Evolutionary conservation across 2,797 vertebrate genomes (phyloP).

Genomic region (Xenentodon cancila): DNA sequence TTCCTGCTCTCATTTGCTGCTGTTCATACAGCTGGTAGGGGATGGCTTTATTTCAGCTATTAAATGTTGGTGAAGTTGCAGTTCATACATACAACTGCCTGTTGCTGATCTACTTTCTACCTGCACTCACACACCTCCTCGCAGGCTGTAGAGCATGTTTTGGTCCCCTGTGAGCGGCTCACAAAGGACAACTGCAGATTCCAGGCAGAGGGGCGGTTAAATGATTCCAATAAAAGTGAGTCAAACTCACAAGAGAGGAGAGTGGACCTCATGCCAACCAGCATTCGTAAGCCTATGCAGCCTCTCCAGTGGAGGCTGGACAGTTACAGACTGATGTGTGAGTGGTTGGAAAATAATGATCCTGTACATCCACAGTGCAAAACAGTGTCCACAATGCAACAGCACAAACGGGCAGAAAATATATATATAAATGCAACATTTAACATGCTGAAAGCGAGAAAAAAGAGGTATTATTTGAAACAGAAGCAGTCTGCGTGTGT

Average conservation of each 20-base stretch:
- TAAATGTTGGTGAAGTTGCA: background rate
- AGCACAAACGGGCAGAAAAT: background rate
- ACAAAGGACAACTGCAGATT: slow-evolving; percentile 64
- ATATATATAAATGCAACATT: background rate
- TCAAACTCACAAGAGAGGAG: slow-evolving; percentile 33
- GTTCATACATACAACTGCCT: too few species aligned
- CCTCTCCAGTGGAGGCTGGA: slow-evolving; percentile 2
- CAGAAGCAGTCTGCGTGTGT: too few species aligned
- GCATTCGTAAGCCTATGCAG: slow-evolving; percentile 16
- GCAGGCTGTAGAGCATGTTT: slow-evolving; percentile 69
- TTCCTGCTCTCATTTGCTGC: background rate
- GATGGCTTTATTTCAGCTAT: slow-evolving; percentile 30
- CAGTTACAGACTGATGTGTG: slow-evolving; percentile 12
- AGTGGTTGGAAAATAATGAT: slow-evolving; percentile 8
- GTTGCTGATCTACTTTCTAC: background rate
- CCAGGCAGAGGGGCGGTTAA: slow-evolving; percentile 59
- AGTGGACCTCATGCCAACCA: slow-evolving; percentile 38
- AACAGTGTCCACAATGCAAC: too few species aligned
- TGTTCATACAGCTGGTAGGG: background rate
- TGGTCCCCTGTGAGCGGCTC: slow-evolving; percentile 48
- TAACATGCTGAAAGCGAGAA: too few species aligned
- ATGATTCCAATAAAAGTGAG: slow-evolving; percentile 54
- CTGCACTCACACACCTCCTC: slow-evolving; percentile 24
- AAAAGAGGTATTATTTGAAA: too few species aligned
- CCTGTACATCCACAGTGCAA: too few species aligned